phyloP scores from a whole-genome alignment of 2,888 invertebrate genomes.

The Lamellibrachia columna region DNA sequence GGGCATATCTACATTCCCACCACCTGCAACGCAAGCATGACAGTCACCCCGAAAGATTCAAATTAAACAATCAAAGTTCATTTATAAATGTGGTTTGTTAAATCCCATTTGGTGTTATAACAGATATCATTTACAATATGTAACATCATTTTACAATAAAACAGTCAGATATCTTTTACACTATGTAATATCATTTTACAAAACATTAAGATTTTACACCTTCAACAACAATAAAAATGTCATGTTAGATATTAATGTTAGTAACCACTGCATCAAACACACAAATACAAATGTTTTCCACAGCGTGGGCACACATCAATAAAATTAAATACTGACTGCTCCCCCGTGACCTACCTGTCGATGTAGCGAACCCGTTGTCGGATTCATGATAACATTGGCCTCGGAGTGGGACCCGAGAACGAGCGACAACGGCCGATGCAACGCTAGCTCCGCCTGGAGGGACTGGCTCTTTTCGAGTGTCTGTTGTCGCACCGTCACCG shows the following conservation, averaged over 20 bases:
- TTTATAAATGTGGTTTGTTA: no score
- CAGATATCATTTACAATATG: no score
- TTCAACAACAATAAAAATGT: neutral
- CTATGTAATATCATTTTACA: no score
- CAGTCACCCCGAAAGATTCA: no score
- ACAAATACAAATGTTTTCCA: neutral
- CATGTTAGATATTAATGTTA: neutral
- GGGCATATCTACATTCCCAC: no score
- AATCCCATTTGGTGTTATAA: no score
- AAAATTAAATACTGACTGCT: neutral
- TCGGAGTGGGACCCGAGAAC: conserved; percentile 63
- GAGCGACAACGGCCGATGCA: conserved; percentile 63
- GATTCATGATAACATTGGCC: conserved; percentile 57
- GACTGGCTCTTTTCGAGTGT: conserved; percentile 67
- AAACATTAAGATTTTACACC: neutral
- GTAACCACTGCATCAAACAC: neutral
- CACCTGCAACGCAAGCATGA: no score
- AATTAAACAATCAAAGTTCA: no score
- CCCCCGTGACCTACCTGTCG: conserved; percentile 52
- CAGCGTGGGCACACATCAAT: neutral
- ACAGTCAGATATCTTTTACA: no score
- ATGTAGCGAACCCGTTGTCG: conserved; percentile 58
- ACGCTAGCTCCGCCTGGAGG: conserved; percentile 64
- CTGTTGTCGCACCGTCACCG: conserved; percentile 58
- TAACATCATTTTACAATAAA: no score